Evolutionary conservation across 2,888 invertebrate genomes (phyloP), one percentile per base, ranked within the genome.

Genomic region (Latrodectus hesperus): DNA sequence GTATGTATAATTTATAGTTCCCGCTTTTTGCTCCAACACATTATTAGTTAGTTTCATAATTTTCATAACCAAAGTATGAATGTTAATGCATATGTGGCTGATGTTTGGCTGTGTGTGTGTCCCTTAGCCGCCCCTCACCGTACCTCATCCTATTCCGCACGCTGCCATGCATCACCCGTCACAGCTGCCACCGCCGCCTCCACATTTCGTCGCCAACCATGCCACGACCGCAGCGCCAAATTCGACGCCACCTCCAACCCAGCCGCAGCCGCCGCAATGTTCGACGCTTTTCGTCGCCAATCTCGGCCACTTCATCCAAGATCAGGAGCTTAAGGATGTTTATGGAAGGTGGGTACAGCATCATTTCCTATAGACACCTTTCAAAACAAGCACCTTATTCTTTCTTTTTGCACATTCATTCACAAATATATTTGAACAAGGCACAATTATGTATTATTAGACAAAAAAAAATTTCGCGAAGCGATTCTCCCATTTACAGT

Each of bases 271-370:
- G 91, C 96, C 96, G 93, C 96, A 96, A 91, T 98, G 98, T 94
- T 98, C 98, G 91, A 99, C 99, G 91, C 95, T 99, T 91, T 99
- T 99, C 94, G 98, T 99, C 92, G 99, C 99, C 92, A 99, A 99
- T 94, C 95, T 99, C 92, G 98, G 99, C 91, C 97, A 97, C 93
- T 98, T 97, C 93, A 98, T 98, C 92, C 98, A 97, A 91, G 99
- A 99, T 93, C 98, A 99, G 92, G 99, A 99, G 93, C 95, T 99
- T 91, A 98, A 98, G 94, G 98, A 98, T 93, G 96, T 99, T 92
- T 98, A 98, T 94, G 96, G 96, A 95, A 98, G 98, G 98, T 98
- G 88, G 84, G 88, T 77, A 72, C 52, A 38, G 6, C 38, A 38
- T 38, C 38, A 38, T 38, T 38, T 38, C 72, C 22, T 38, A 49